Evolutionary conservation across 2,797 vertebrate genomes (phyloP), one percentile per base, ranked within the genome.

Genomic region (Sebastes minor): DNA sequence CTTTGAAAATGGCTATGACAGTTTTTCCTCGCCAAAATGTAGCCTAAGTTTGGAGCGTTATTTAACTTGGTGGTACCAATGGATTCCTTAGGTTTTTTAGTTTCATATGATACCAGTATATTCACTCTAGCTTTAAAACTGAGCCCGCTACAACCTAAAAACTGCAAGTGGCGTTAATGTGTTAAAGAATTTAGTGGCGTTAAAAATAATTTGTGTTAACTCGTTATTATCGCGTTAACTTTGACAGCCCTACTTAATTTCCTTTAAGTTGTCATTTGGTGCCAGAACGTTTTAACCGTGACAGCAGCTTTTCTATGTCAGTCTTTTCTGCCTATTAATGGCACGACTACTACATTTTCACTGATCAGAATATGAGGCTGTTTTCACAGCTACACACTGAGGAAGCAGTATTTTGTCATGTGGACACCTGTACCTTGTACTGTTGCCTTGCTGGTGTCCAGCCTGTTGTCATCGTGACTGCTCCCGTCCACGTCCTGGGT

Each of bases 401-500:
- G 20, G 71, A 95, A 94, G 96, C 95, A 6, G 61, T 94, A 95
- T 96, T 94, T 52, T 92, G 94, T 94, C 92, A 91, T 95, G 94
- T 94, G 94, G 93, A 30, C 82, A 95, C 95, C 92, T 95, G 94
- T 97, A 99, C 98, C 98, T 99, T 98, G 98, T 97, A 97, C 96
- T 94, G 94, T 96, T 93, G 87, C 95, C 97, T 95, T 97, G 96
- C 95, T 96, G 88, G 96, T 96, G 89, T 95, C 94, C 93, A 91
- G 87, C 87, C 92, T 88, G 91, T 73, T 91, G 92, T 93, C 93
- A 55, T 91, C 89, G 27, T 90, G 89, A 88, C 82, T 88, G 87
- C 86, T 97, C 95, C 95, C 97, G 91, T 99, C 97, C 94, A 96
- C 95, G 94, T 98, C 98, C 95, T 97, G 97, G 97, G 96, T 97